A percentile compares a stretch with the other conserved stretches of the same genome.
Conservation (phyloP, 2,888 invertebrate genomes). For the Sicus ferrugineus region DNA sequence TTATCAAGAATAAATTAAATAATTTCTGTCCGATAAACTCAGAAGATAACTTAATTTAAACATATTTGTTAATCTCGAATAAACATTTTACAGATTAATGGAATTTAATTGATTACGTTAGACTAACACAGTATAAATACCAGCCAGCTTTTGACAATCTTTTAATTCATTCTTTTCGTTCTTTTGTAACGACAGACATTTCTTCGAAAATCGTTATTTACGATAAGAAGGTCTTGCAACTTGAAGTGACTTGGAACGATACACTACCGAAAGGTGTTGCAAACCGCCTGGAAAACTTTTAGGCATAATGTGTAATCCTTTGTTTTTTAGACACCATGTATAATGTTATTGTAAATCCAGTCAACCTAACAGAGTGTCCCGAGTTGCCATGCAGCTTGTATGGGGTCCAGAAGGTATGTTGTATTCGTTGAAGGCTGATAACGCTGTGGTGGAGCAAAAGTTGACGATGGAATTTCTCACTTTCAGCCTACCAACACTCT, state of each 20-base stretch:
- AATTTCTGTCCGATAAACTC: no score
- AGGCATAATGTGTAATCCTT: no score
- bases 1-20: not conserved
- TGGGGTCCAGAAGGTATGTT: conserved; percentile 46
- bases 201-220: conserved; percentile 1
- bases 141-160: no score
- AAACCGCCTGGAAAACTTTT: no score
- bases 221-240: conserved; percentile 44
- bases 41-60: no score
- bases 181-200: conserved; percentile 5
- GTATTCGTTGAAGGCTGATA: no score
- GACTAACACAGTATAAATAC: no score
- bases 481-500: conserved; percentile 32
- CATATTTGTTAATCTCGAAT: no score
- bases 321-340: conserved; percentile 51
- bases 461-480: no score
- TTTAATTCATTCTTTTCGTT: not conserved
- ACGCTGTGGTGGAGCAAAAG: no score
- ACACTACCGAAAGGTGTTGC: conserved; percentile 54
- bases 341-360: conserved; percentile 54
- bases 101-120: no score
- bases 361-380: conserved; percentile 51
- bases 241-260: conserved; percentile 58
- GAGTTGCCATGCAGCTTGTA: conserved; percentile 55
- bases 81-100: no score